Evolutionary conservation across 1,140 invertebrate genomes (phyloP).

Genomic region (Melanaphis sacchari): DNA sequence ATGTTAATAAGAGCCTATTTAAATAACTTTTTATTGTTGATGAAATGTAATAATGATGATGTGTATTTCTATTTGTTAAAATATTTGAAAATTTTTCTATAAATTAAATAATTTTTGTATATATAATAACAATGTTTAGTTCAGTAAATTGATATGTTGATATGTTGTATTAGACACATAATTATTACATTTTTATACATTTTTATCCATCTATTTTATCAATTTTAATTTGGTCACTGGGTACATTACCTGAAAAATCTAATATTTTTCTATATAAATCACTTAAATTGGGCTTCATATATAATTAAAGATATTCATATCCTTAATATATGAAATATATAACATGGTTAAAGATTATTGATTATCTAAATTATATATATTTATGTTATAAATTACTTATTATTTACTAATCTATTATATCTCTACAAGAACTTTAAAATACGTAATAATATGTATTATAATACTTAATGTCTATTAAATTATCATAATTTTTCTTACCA

Average conservation of each 20-base stretch:
- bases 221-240: too few species aligned
- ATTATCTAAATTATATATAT: background rate
- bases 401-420: background rate
- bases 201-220: too few species aligned
- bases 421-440: background rate
- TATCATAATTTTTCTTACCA: slow-evolving; percentile 7
- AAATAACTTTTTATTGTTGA: background rate
- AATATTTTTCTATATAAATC: background rate
- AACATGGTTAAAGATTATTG: background rate
- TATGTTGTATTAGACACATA: background rate
- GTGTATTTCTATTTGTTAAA: background rate
- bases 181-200: too few species aligned
- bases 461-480: background rate
- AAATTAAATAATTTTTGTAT: background rate
- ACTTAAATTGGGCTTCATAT: background rate
- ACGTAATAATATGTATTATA: background rate
- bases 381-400: background rate
- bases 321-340: background rate
- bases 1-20: background rate
- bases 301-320: too few species aligned
- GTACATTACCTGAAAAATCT: background rate
- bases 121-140: background rate
- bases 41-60: background rate
- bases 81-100: too few species aligned
- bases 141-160: background rate